Evolutionary conservation across 1,140 invertebrate genomes (phyloP), one percentile per base, ranked within the genome.

Genomic region (Panulirus ornatus): DNA sequence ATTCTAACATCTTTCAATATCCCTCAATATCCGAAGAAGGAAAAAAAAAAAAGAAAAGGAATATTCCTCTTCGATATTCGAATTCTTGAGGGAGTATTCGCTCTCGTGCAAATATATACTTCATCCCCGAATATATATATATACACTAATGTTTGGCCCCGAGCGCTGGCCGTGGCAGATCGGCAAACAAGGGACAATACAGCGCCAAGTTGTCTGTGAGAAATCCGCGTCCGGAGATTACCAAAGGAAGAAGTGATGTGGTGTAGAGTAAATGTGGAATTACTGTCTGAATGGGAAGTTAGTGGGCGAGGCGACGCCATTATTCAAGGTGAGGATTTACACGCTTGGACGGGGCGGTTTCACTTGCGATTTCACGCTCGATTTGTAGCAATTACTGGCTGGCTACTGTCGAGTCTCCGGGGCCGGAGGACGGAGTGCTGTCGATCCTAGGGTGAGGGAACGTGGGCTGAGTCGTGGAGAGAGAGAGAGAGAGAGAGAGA

Each of bases 351-450:
- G 51, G 51, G 47, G 42, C 47, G 22, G 79, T 30, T 82, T 58
- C 44, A 82, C 54, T 82, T 30, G 22, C 47, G 54, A 82, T 82
- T 58, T 54, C 34, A 51, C 54, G 51, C 79, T 58, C 79, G 79
- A 82, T 82, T 82, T 82, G 79, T 82, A 34, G 19, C 79, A 82
- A 82, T 82, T 82, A 82, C 79, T 47, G 51, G 19, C 51, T n/a
- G 40, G 79, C 79, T 82, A 82, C 79, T 82, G 79, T 82, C 16
- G 27, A 63, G 9, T 30, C 47, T 63, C 51, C 6, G 22, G 42
- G 19, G n/a, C n/a, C n/a, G n/a, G n/a, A n/a, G n/a, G n/a, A n/a
- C n/a, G n/a, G n/a, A n/a, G n/a, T n/a, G n/a, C n/a, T n/a, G n/a
- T n/a, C n/a, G n/a, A n/a, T n/a, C 3, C 1, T 16, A 11, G 75